Percentiles rank a stretch among this genome's conserved stretches.
Conservation (phyloP, 2,888 invertebrate genomes). For the Conchocele bisecta region DNA sequence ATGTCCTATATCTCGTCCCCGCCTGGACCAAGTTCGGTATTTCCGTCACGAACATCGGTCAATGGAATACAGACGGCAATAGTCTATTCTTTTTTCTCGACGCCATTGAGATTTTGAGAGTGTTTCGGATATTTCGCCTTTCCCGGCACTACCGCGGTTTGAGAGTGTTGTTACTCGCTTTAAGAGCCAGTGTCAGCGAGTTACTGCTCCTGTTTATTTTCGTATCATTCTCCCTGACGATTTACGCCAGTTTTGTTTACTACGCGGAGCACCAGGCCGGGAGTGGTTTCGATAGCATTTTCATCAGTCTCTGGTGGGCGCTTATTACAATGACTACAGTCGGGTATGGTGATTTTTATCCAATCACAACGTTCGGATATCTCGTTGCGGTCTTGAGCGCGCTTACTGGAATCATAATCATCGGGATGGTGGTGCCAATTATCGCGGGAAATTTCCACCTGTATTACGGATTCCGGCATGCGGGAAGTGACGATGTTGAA, state of each 20-base stretch:
- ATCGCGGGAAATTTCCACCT: constrained; percentile 79
- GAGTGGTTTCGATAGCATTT: constrained; percentile 48
- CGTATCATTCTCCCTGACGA: constrained; percentile 58
- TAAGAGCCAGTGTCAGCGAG: constrained; percentile 64
- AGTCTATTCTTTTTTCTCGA: constrained; percentile 46
- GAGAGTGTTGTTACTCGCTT: constrained; percentile 59
- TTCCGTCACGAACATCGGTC: constrained; percentile 37
- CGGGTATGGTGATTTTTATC: constrained; percentile 77
- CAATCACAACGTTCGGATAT: constrained; percentile 69
- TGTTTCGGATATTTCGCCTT: constrained; percentile 64
- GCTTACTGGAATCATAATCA: constrained; percentile 75
- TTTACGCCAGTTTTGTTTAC: constrained; percentile 64
- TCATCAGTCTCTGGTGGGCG: constrained; percentile 66
- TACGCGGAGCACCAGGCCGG: constrained; percentile 55
- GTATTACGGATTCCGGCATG: constrained; percentile 70
- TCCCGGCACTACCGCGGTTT: constrained; percentile 64
- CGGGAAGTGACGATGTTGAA: constrained; percentile 46
- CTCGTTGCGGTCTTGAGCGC: constrained; percentile 74
- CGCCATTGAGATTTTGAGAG: constrained; percentile 58
- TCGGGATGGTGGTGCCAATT: constrained; percentile 79
- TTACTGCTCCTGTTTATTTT: constrained; percentile 61
- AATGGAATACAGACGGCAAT: constrained; percentile 46
- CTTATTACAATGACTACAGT: constrained; percentile 73
- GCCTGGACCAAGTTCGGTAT: constrained; percentile 58
- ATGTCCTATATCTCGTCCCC: constrained; percentile 64